Percentiles rank a stretch among this genome's conserved stretches.
Conservation (phyloP, 2,797 vertebrate genomes). For the Channa striata region DNA sequence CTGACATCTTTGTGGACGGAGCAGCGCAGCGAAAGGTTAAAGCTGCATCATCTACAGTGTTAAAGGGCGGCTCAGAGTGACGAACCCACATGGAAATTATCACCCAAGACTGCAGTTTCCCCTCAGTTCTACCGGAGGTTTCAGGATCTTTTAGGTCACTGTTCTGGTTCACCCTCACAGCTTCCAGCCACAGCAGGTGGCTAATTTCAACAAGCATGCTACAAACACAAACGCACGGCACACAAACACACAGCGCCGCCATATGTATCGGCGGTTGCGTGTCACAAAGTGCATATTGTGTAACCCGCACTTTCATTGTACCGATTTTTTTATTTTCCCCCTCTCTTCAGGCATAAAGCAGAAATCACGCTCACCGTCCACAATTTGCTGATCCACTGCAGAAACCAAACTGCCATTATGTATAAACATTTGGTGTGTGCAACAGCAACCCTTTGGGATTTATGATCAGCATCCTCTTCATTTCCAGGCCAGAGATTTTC, state of each 20-base stretch:
- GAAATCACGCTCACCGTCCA: conserved; percentile 9
- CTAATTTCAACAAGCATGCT: neutral
- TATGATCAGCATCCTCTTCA: conserved; percentile 44
- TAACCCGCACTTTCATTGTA: conserved; percentile 15
- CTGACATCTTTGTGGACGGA: neutral
- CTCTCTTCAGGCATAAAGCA: neutral
- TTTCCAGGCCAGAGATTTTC: conserved; percentile 43
- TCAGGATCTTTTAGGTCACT: neutral
- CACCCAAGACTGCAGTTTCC: neutral
- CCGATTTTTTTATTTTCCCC: conserved; percentile 8
- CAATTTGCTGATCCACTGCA: conserved; percentile 45
- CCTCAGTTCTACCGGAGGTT: neutral
- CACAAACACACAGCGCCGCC: too few relatives aligned
- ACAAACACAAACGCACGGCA: neutral
- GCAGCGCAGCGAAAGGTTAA: neutral
- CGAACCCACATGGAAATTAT: neutral
- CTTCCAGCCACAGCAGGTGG: neutral
- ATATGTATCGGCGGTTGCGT: neutral
- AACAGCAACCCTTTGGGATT: conserved; percentile 40
- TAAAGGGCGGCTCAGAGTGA: neutral
- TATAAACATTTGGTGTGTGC: conserved; percentile 46
- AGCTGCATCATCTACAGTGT: neutral
- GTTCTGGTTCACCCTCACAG: neutral
- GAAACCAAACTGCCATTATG: conserved; percentile 30
- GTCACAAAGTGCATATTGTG: conserved; percentile 3